A percentile compares a stretch with the other conserved stretches of the same genome.
These are phyloP conservation scores for Ganaspis sp. DNA, from an alignment of 1,140 invertebrate species.

Conservation along the genomic window DNA sequence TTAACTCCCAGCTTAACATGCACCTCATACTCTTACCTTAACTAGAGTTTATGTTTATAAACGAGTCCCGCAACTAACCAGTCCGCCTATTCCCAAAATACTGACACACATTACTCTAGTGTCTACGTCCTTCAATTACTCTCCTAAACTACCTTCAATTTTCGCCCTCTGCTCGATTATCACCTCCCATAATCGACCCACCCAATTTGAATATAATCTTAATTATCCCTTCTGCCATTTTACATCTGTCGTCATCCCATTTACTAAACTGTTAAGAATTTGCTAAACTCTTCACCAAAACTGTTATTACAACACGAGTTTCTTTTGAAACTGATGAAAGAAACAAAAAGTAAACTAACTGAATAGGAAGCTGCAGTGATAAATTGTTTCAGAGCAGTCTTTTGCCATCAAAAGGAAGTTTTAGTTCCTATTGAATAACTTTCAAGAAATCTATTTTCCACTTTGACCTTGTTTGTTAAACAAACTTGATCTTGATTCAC, in stretches of 20 bases:
- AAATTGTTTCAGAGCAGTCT: too few relatives aligned
- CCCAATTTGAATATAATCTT: background rate
- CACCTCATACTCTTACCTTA: constrained; percentile 61
- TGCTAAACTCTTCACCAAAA: background rate
- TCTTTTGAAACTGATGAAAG: too few relatives aligned
- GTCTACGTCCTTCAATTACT: background rate
- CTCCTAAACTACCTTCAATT: background rate
- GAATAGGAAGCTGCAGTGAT: too few relatives aligned
- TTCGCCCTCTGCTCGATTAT: background rate
- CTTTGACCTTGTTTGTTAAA: too few relatives aligned
- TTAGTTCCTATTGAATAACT: too few relatives aligned
- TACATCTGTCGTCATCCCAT: background rate
- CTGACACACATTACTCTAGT: constrained; percentile 31
- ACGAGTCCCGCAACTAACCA: constrained; percentile 52
- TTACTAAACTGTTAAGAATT: background rate
- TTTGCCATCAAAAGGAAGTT: too few relatives aligned
- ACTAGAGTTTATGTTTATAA: constrained; percentile 61
- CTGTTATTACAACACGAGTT: too few relatives aligned
- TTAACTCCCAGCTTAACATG: constrained; percentile 67
- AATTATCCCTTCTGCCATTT: background rate
- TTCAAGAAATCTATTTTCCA: too few relatives aligned
- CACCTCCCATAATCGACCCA: background rate
- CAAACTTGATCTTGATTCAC: too few relatives aligned
- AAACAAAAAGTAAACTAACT: too few relatives aligned
- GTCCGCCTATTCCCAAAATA: constrained; percentile 30